Evolutionary conservation across 2,113 vertebrate species (phyloP), one percentile per base, ranked within the genome.

Genomic region (Electrona antarctica): DNA sequence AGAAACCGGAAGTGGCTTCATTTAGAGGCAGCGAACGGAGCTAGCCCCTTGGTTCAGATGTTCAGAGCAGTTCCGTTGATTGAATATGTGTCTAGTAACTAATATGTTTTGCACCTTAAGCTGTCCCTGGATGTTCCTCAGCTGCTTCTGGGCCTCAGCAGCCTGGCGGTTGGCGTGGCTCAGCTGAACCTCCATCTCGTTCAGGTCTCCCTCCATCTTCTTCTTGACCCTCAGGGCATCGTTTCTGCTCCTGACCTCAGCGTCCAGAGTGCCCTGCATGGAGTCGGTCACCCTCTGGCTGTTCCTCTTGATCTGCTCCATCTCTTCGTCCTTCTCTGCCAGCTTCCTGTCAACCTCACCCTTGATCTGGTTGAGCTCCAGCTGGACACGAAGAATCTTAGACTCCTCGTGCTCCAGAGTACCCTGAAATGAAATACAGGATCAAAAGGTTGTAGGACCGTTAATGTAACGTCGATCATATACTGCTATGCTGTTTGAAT

Each of bases 181-280:
- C 14, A 90, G 73, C 88, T 94, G 93, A 86, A 94, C 85, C 82
- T 93, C 93, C 92, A 93, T 92, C 85, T 94, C 92, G 64, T 93
- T 93, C 76, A 93, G 87, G 65, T 93, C 91, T 77, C 92, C 91
- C 74, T 94, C 92, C 91, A 92, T 94, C 87, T 94, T 93, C 92
- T 93, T 93, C 85, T 94, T 93, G 77, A 93, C 73, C 78, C 92
- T 91, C 66, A 93, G 82, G 67, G 91, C 90, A 78, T 93, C 91
- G n/a, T 92, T 93, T 11, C 91, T 90, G 88, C 91, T 92, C 69
- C 92, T 89, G 68, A 91, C 89, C 73, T 93, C 92, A 12, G 92
- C 81, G 60, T 93, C 92, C 67, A 93, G 82, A 64, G 87, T 91
- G 81, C 80, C 82, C 87, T 93, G 92, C 85, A 93, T 91, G 55